Evolutionary conservation across 2,113 vertebrate species (phyloP).

Genomic region (Pao palembangensis): DNA sequence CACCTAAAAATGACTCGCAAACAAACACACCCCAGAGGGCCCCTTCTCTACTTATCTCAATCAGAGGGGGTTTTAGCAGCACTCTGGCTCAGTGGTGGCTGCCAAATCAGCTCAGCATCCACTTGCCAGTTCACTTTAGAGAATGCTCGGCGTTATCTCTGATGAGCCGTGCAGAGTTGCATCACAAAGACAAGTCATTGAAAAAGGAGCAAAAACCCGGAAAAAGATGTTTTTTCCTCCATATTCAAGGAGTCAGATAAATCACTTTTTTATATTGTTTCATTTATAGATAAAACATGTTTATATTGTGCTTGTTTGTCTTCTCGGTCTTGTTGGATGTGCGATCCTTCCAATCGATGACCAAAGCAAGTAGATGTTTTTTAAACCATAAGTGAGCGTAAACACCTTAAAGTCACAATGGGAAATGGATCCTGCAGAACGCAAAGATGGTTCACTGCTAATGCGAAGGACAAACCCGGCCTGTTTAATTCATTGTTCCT

Average conservation of each 20-base stretch:
- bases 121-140: constrained; percentile 61
- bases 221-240: no score
- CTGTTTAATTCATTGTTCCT: constrained; percentile 41
- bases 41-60: constrained; percentile 63
- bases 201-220: no score
- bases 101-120: constrained; percentile 54
- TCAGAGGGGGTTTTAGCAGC: constrained; percentile 60
- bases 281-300: no score
- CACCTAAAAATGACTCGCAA: constrained; percentile 62
- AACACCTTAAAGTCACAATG: constrained; percentile 39
- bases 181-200: no score
- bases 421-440: constrained; percentile 19
- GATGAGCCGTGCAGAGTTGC: constrained; percentile 31
- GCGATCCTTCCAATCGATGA: neutral
- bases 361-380: constrained; percentile 38
- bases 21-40: constrained; percentile 60
- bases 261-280: no score
- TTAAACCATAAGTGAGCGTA: constrained; percentile 26
- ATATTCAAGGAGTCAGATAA: no score
- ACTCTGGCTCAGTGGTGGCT: constrained; percentile 48
- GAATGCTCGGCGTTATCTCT: constrained; percentile 57
- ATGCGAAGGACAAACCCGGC: constrained; percentile 51
- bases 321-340: no score
- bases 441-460: constrained; percentile 8
- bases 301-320: no score